Conservation (phyloP, 1,140 invertebrate species). For the Tetraneura akinire region DNA sequence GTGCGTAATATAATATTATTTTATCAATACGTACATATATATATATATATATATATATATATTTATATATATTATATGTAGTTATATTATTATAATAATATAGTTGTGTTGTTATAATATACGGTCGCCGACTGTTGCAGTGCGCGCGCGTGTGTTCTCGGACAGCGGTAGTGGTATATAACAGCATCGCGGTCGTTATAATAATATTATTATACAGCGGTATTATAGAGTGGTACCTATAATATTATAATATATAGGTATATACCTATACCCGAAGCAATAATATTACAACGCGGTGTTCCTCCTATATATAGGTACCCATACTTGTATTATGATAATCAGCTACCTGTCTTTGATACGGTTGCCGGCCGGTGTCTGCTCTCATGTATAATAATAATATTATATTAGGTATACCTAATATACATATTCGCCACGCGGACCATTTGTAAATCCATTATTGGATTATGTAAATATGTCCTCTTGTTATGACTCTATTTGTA, state of each 20-base stretch:
- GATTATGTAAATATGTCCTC: conserved; percentile 47
- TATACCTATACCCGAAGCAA: not conserved
- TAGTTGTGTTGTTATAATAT: too few species aligned
- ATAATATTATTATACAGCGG: not conserved
- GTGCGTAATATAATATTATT: too few species aligned
- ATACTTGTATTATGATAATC: conserved; percentile 49
- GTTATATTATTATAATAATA: too few species aligned
- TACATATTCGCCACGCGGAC: not conserved
- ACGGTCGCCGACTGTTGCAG: too few species aligned
- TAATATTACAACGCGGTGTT: too few species aligned
- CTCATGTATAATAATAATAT: not conserved
- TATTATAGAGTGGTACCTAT: not conserved
- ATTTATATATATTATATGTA: too few species aligned
- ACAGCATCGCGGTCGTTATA: not conserved
- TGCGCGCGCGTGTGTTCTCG: too few species aligned
- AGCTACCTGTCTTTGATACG: conserved; percentile 44
- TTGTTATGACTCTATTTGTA: conserved; percentile 48
- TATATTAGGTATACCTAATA: not conserved
- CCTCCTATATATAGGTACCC: too few species aligned
- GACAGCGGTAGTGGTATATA: not conserved
- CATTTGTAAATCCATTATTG: conserved; percentile 50
- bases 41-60: too few species aligned
- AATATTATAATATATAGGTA: not conserved
- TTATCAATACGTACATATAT: too few species aligned
- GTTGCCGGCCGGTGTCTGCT: conserved; percentile 17